Percentiles rank a stretch among this genome's conserved stretches.
These are phyloP conservation scores for Chauna torquata DNA, from an alignment of 2,113 vertebrate genomes.

Conservation along the genomic window DNA sequence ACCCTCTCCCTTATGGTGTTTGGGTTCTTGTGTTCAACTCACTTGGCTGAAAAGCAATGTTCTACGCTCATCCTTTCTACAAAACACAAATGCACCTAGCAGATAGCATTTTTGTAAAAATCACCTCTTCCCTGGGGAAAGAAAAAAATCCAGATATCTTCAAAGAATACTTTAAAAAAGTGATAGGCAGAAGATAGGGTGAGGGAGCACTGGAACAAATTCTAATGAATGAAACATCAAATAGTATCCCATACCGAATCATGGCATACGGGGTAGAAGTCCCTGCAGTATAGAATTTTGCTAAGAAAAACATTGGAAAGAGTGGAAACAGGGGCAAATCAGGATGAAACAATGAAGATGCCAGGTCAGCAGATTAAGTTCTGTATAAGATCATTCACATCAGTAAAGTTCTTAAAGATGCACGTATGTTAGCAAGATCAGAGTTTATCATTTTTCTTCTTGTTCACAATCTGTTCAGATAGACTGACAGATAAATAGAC, in stretches of 20 bases:
- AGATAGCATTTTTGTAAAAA: background rate
- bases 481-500: background rate
- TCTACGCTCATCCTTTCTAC: background rate
- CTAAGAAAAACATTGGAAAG: background rate
- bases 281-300: background rate
- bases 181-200: background rate
- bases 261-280: background rate
- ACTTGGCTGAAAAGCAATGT: background rate
- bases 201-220: background rate
- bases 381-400: background rate
- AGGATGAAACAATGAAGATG: background rate
- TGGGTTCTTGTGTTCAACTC: background rate
- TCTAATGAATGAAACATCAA: background rate
- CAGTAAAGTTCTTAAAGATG: background rate
- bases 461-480: background rate
- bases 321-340: background rate
- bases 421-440: background rate
- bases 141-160: fast-evolving
- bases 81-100: background rate
- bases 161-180: background rate
- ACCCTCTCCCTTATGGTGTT: background rate
- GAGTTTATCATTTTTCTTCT: background rate
- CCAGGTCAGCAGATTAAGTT: background rate
- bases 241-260: background rate
- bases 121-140: background rate